Conservation (phyloP, 2,888 invertebrate genomes). For the Selenia dentaria region DNA sequence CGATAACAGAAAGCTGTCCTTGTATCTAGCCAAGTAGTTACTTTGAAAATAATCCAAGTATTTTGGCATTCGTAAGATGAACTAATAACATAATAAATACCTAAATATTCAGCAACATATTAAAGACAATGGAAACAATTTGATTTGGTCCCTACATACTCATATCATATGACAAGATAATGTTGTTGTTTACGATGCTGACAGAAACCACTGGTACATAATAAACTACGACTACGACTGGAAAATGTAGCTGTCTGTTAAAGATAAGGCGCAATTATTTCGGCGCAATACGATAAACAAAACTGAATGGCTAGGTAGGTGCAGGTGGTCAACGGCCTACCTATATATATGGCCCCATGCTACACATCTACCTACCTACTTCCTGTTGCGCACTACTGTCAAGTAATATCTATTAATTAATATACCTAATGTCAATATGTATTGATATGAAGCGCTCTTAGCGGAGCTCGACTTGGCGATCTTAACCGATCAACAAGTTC, state of each 20-base stretch:
- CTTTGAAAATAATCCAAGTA: no score
- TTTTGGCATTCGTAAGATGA: no score
- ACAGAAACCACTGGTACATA: conserved; percentile 18
- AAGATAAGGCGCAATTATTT: conserved; percentile 29
- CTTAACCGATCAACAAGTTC: no score
- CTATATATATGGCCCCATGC: conserved; percentile 32
- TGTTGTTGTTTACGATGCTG: conserved; percentile 8
- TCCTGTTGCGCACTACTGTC: conserved; percentile 48
- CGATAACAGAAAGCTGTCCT: no score
- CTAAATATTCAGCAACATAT: no score
- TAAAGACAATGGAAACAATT: neutral
- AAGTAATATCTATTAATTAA: no score
- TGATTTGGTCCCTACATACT: neutral
- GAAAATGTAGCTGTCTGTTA: conserved; percentile 17
- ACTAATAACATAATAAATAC: no score
- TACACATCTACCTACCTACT: conserved; percentile 15
- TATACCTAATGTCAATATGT: neutral
- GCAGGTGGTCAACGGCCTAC: conserved; percentile 47
- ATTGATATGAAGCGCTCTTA: no score
- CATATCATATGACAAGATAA: neutral
- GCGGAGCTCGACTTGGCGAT: no score
- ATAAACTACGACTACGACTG: conserved; percentile 6
- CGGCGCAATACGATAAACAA: conserved; percentile 26
- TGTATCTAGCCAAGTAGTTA: no score
- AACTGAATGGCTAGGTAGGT: conserved; percentile 10